Conservation (phyloP, 2,797 vertebrate species). For the Yasuhikotakia modesta region DNA sequence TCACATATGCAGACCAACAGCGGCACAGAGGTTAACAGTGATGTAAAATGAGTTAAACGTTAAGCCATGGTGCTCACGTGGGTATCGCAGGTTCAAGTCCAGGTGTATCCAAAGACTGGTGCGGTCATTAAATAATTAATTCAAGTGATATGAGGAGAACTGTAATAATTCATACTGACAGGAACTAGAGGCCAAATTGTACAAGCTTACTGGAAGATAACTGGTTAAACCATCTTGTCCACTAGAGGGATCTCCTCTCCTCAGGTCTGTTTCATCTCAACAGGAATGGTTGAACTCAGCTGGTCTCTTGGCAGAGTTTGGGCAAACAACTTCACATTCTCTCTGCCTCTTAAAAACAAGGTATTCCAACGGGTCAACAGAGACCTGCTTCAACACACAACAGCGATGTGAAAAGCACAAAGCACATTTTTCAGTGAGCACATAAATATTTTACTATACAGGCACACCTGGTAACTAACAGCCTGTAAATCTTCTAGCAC, state of each 20-base stretch:
- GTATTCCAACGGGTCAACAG: conserved; percentile 55
- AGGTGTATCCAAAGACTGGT: not conserved
- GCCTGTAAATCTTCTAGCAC: conserved; percentile 65
- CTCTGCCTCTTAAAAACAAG: conserved; percentile 55
- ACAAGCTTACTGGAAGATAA: not conserved
- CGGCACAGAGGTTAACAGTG: not conserved
- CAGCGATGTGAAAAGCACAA: conserved; percentile 64
- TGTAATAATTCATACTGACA: not conserved
- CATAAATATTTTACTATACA: conserved; percentile 69
- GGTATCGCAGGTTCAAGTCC: no score
- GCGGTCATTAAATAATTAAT: not conserved
- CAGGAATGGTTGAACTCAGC: conserved; percentile 44
- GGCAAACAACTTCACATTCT: conserved; percentile 54
- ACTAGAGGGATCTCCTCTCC: conserved; percentile 73
- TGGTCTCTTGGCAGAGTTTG: conserved; percentile 63
- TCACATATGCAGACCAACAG: not conserved
- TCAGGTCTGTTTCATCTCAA: conserved; percentile 47
- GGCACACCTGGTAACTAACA: conserved; percentile 65
- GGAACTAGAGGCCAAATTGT: not conserved
- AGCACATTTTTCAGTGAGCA: conserved; percentile 63
- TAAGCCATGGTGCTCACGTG: no score
- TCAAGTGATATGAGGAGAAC: not conserved
- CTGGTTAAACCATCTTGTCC: conserved; percentile 52
- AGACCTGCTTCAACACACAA: conserved; percentile 53
- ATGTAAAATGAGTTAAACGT: no score